These are phyloP conservation scores for Pachycephala philippinensis DNA, from an alignment of 2,113 vertebrate genomes.

Conservation along the genomic window DNA sequence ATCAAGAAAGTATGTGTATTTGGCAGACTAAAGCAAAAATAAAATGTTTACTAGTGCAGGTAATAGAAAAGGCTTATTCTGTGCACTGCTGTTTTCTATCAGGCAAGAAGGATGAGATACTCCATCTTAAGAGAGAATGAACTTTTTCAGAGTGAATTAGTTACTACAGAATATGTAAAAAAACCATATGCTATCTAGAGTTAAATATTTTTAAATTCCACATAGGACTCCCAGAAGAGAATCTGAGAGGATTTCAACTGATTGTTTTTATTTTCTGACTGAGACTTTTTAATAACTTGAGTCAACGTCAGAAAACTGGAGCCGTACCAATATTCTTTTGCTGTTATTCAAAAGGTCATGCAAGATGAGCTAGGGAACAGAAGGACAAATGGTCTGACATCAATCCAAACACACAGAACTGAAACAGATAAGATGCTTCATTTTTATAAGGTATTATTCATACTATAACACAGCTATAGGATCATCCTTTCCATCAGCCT, in stretches of 20 bases:
- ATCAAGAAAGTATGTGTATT: background rate
- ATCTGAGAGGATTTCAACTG: conserved; percentile 5
- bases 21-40: background rate
- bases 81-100: background rate
- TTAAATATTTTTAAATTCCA: conserved; percentile 7
- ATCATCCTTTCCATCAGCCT: background rate
- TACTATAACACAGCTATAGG: background rate
- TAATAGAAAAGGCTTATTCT: background rate
- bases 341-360: conserved; percentile 12
- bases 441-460: conserved; percentile 13
- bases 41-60: background rate
- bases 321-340: conserved; percentile 21
- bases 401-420: background rate
- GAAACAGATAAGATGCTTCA: background rate
- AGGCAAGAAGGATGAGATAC: background rate
- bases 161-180: background rate
- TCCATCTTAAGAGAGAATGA: background rate
- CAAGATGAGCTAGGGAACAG: conserved; percentile 11
- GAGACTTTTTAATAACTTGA: conserved; percentile 14
- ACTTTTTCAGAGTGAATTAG: background rate
- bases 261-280: conserved; percentile 29
- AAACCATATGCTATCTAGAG: background rate
- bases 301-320: conserved; percentile 32
- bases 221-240: background rate
- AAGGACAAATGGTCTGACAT: conserved; percentile 26